Base-by-base conservation (phyloP, 2,797 vertebrate genomes). In the Oreortyx pictus region DNA sequence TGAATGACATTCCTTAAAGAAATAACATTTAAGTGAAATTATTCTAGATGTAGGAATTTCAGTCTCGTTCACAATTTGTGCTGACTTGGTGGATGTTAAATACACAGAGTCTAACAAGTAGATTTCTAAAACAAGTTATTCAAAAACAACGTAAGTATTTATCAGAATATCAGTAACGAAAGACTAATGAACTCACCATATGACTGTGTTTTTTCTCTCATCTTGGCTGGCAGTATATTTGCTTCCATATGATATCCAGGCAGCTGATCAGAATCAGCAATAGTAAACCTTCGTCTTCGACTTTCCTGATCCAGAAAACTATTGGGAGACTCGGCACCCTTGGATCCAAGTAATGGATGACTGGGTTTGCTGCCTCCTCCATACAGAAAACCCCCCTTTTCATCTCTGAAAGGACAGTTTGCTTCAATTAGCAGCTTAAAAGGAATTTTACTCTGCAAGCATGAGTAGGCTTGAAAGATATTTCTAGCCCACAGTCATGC, bases 301-400 rank as follows among this genome's bases (percentile, higher is more conserved):
- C 95, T 96, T 72, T 99, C 98, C 27, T 98, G 97, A 94, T 99
- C 99, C 96, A 99, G 95, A 88, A 98, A 98, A 25, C 98, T 99
- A 96, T 99, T 99, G 0, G 98, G 98, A 59, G 99, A 99, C 96
- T 99, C 98, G 0, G 98, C 98, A 2, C 99, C 98, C 92, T 97
- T 75, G 91, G 97, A 91, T 61, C 96, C 92, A 92, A 92, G 72
- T 86, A 97, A 4, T 4, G 95, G 96, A 90, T 97, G 94, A 71
- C 56, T 94, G 65, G 12, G 72, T 82, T 97, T 98, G 74, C 68
- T 96, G 86, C 92, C 80, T 82, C 96, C 97, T 91, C 97, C 96
- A 11, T 93, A 97, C 8, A 94, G 59, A 87, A 96, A 97, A 66
- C 94, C 97, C 72, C 88, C 94, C 64, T 98, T 97, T 65, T 97